Conservation (phyloP, 2,888 invertebrate genomes). For the Stenichneumon culpator region DNA sequence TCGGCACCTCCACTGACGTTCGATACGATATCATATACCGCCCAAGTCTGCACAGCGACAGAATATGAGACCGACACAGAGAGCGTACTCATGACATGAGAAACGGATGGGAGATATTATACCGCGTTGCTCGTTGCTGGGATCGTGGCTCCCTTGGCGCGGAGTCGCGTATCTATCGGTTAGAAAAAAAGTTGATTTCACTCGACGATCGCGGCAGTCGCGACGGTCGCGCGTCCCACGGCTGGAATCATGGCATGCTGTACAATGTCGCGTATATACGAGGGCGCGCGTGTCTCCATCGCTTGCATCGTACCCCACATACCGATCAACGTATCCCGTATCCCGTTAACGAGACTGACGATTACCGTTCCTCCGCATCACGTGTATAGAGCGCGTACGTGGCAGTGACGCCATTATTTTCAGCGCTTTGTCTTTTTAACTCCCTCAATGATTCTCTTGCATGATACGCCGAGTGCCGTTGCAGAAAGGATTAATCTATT, state of each 20-base stretch:
- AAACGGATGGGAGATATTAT: conserved; percentile 37
- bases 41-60: conserved; percentile 36
- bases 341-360: conserved; percentile 71
- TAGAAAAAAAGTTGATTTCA: conserved; percentile 82
- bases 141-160: conserved; percentile 45
- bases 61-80: conserved; percentile 52
- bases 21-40: conserved; percentile 57
- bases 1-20: conserved; percentile 53
- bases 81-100: conserved; percentile 36
- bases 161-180: conserved; percentile 29
- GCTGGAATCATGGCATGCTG: conserved; percentile 82
- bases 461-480: too few species aligned
- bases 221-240: conserved; percentile 53
- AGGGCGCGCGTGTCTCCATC: conserved; percentile 68
- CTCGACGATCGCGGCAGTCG: conserved; percentile 67
- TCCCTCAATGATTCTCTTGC: background rate
- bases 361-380: conserved; percentile 63
- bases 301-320: conserved; percentile 75
- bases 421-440: conserved; percentile 43
- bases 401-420: conserved; percentile 47
- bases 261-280: conserved; percentile 70
- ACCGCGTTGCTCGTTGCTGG: conserved; percentile 31
- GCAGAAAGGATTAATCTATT: too few species aligned
- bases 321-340: conserved; percentile 64
- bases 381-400: conserved; percentile 52